Evolutionary conservation across 2,113 vertebrate species (phyloP).

Genomic region (Accipiter cooperii): DNA sequence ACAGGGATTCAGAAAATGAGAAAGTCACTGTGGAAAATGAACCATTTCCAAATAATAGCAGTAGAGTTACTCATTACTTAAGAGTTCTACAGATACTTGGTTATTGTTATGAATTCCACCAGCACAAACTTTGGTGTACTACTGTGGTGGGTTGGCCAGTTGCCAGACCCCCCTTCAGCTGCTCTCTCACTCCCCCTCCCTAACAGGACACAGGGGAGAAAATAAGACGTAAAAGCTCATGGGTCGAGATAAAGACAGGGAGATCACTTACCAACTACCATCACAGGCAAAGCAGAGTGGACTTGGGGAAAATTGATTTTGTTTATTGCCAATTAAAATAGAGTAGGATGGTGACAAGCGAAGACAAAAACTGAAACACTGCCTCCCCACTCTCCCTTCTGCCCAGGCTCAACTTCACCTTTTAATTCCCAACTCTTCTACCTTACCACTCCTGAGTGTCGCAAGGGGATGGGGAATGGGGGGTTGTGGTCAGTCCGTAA

Average conservation of each 20-base stretch:
- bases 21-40: neutral
- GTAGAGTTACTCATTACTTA: neutral
- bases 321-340: neutral
- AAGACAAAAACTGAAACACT: neutral
- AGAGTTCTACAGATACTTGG: neutral
- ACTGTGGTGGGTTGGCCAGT: neutral
- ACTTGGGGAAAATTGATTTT: neutral
- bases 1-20: neutral
- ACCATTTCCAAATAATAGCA: neutral
- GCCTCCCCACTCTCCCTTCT: neutral
- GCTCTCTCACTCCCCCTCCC: neutral
- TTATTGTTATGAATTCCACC: neutral
- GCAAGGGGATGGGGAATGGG: neutral
- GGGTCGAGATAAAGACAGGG: neutral
- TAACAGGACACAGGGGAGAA: neutral
- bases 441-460: rapidly evolving
- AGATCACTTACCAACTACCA: neutral
- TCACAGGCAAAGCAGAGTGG: neutral
- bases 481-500: neutral
- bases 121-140: neutral
- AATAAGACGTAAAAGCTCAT: neutral
- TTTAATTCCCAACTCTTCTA: neutral
- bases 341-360: neutral
- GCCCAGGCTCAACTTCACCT: neutral
- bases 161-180: neutral